Evolutionary conservation across 2,888 invertebrate species (phyloP).

Genomic region (Helicoverpa assulta): DNA sequence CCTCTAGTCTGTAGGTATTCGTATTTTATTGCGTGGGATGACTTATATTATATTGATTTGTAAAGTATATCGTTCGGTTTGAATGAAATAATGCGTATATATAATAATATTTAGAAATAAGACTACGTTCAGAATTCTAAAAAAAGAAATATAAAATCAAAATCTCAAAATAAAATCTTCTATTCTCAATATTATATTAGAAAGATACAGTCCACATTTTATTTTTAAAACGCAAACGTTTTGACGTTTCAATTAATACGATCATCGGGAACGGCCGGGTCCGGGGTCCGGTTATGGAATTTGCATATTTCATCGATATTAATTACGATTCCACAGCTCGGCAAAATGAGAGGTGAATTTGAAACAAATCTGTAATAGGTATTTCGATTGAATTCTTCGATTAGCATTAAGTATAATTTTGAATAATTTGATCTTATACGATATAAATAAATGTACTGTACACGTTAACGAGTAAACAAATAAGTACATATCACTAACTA

Average conservation of each 20-base stretch:
- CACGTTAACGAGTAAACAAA: too few species aligned
- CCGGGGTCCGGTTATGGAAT: slow-evolving; percentile 26
- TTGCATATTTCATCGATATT: slow-evolving; percentile 40
- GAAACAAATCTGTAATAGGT: neutral
- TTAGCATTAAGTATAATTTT: too few species aligned
- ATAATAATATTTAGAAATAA: too few species aligned
- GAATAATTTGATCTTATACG: too few species aligned
- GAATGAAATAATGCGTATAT: too few species aligned
- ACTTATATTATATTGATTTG: too few species aligned
- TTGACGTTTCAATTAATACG: slow-evolving; percentile 37
- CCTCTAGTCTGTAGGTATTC: neutral
- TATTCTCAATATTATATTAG: neutral
- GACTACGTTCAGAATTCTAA: too few species aligned
- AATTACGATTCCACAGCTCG: slow-evolving; percentile 31
- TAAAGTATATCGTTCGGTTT: too few species aligned
- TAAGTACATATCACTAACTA: neutral
- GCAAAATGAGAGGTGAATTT: slow-evolving; percentile 16
- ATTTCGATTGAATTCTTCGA: neutral
- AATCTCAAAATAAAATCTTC: too few species aligned
- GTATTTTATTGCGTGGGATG: neutral
- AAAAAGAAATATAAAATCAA: too few species aligned
- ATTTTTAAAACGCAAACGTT: slow-evolving; percentile 17
- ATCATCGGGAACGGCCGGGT: slow-evolving; percentile 6
- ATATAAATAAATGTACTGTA: too few species aligned
- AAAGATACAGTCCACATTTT: slow-evolving; percentile 4